These are phyloP conservation scores for Lymantria dispar DNA, from an alignment of 2,888 invertebrate genomes.

Conservation along the genomic window DNA sequence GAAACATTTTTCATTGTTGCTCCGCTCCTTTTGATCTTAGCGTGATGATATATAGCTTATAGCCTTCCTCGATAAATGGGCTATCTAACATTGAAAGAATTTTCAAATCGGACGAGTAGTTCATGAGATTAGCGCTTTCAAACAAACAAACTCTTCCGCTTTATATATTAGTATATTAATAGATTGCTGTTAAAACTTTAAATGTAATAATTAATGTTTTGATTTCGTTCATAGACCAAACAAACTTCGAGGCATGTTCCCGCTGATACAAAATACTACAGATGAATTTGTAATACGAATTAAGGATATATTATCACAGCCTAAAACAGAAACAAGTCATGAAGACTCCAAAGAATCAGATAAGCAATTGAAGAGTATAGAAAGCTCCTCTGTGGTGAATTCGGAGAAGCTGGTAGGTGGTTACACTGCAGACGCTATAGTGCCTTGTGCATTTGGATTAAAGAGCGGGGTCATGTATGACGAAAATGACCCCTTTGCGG, in stretches of 20 bases:
- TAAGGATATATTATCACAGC: conserved; percentile 38
- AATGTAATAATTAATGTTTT: neutral
- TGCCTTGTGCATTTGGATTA: conserved; percentile 73
- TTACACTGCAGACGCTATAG: conserved; percentile 75
- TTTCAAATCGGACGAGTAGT: too few species aligned
- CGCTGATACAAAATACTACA: conserved; percentile 67
- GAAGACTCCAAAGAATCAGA: conserved; percentile 6
- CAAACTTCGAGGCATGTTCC: conserved; percentile 72
- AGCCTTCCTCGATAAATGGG: too few species aligned
- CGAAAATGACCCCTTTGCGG: conserved; percentile 67
- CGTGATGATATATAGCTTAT: too few species aligned
- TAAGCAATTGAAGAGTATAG: conserved; percentile 6
- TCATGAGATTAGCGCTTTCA: too few species aligned
- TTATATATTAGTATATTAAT: too few species aligned
- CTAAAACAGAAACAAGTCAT: conserved; percentile 20
- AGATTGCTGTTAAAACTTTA: neutral
- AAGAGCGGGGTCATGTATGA: conserved; percentile 73
- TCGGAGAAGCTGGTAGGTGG: conserved; percentile 69
- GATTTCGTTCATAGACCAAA: conserved; percentile 63
- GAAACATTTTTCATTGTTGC: too few species aligned
- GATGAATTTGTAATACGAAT: conserved; percentile 58
- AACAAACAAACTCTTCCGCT: too few species aligned
- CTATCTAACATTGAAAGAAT: too few species aligned
- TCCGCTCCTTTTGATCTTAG: too few species aligned
- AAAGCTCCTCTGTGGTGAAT: conserved; percentile 43